Evolutionary conservation across 2,797 vertebrate genomes (phyloP), one percentile per base, ranked within the genome.

Genomic region (Philypnodon macrostomus): DNA sequence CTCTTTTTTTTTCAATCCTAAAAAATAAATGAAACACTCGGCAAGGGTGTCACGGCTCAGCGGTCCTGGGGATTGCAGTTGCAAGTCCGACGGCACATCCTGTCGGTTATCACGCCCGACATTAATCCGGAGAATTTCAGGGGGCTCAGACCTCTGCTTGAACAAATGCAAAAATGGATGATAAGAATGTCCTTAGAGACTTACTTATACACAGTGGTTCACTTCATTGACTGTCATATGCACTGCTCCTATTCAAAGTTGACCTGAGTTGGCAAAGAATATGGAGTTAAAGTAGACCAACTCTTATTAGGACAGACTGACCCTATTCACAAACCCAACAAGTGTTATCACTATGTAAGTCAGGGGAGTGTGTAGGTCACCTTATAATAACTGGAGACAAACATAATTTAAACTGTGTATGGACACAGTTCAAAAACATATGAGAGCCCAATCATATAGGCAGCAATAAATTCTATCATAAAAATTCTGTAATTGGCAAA

Each of bases 151-250:
- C 56, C 31, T 78, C 8, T 47, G 70, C 69, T 58, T 46, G 63
- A 56, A 79, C 78, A 83, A 83, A 84, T 79, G 75, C 61, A 79
- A 70, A 69, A 77, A 72, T 35, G 36, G 54, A 46, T 63, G 80
- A 83, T 85, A 85, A 85, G 77, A 55, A 63, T 62, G 73, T 79
- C 78, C 76, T 58, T 27, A 15, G 62, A 73, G 63, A 68, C 73
- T 65, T 48, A n/a, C n/a, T n/a, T n/a, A n/a, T n/a, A n/a, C n/a
- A n/a, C n/a, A 75, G 48, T 57, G 4, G n/a, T 44, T 40, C 51
- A 54, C 61, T 63, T 51, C 42, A 41, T 45, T 65, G 16, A 2
- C 31, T 64, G 71, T 29, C 38, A 57, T 70, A 77, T 76, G 50
- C 57, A 67, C n/a, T n/a, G n/a, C n/a, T 37, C 58, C 34, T 40